A percentile compares a stretch with the other conserved stretches of the same genome.
These are phyloP conservation scores for Setipinna tenuifilis DNA, from an alignment of 2,797 vertebrate species.

Conservation along the genomic window DNA sequence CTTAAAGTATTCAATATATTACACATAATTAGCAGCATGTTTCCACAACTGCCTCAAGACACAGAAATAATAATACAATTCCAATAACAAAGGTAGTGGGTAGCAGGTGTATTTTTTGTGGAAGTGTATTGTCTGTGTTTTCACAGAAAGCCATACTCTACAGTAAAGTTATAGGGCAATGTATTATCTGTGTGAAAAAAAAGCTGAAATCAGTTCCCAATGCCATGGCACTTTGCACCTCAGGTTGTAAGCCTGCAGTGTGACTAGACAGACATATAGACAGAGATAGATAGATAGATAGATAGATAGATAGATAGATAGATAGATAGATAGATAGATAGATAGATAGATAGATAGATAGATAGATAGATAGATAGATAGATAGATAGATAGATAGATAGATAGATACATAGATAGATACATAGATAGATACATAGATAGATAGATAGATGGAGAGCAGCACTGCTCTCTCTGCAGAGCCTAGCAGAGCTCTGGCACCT, in stretches of 20 bases:
- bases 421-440: not conserved
- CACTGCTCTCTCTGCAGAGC: slow-evolving; percentile 67
- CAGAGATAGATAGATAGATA: not conserved
- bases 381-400: not conserved
- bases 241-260: not conserved
- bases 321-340: not conserved
- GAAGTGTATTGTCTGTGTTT: not conserved
- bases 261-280: not conserved
- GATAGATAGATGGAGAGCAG: slow-evolving; percentile 57
- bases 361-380: slow-evolving; percentile 41
- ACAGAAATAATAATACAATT: not conserved
- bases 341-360: not conserved
- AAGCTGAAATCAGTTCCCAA: too few species aligned
- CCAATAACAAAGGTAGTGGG: too few species aligned
- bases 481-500: slow-evolving; percentile 69
- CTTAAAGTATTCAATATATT: slow-evolving; percentile 20
- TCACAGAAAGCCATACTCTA: not conserved
- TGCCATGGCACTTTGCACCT: not conserved
- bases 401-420: not conserved
- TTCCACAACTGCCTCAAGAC: not conserved
- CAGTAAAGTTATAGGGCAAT: too few species aligned
- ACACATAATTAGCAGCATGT: not conserved
- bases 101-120: too few species aligned
- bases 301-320: not conserved
- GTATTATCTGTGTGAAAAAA: too few species aligned